Evolutionary conservation across 2,113 vertebrate genomes (phyloP), one percentile per base, ranked within the genome.

Genomic region (Eptesicus fuscus): DNA sequence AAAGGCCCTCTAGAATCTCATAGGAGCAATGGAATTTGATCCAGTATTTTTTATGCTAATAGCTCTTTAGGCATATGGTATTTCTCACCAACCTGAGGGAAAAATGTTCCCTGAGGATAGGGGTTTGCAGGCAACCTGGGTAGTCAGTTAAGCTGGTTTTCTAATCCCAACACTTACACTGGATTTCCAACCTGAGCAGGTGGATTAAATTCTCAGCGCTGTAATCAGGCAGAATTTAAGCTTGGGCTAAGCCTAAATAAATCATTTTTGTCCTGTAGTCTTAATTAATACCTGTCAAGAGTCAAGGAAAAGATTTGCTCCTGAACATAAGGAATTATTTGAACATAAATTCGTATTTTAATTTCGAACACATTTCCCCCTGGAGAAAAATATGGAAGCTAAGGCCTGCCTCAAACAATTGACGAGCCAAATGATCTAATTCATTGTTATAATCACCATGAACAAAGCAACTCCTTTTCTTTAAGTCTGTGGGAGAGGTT

Each of bases 301-400:
- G 13, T 1, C 32, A 77, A 25, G 7, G 22, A 3, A 82, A 83
- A 40, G 9, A 84, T 53, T 79, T 94, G 42, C 63, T 90, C 12
- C 47, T 59, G 71, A 95, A 47, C 9, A 49, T 71, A 77, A 85
- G 22, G 22, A 88, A 90, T 85, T 91, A 91, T 90, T 89, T 32
- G 42, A 20, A 88, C 16, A 80, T 88, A 90, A 96, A 65, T 85
- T 23, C 5, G 3, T 83, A 93, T 90, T 94, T 95, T 93, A 88
- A 71, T 63, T 80, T 80, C 10, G 42, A 88, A 82, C 22, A 49
- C n/a, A 69, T 53, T 83, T 94, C 65, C 56, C 59, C 20, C 53
- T 56, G 40, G 28, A 80, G 42, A 53, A 71, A 65, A 91, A 49
- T 87, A 47, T 40, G 7, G 37, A 71, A 30, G 12, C 32, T 47